A percentile compares a stretch with the other conserved stretches of the same genome.
These are phyloP conservation scores for Oreochromis spilurus DNA, from an alignment of 2,113 vertebrate species.

Conservation along the genomic window DNA sequence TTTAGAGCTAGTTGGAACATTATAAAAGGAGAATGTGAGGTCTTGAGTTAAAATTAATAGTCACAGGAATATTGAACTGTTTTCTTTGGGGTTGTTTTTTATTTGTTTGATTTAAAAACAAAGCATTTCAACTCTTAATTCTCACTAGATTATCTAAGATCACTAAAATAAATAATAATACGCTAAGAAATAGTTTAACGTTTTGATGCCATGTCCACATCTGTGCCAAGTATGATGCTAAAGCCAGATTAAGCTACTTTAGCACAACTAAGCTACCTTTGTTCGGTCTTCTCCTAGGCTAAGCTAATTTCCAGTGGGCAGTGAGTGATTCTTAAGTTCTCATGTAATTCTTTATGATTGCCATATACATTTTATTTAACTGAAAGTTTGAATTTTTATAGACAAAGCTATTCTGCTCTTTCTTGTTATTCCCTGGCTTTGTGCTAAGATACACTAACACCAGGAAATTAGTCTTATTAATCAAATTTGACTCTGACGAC, in stretches of 20 bases:
- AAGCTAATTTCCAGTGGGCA: background rate
- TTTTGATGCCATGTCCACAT: background rate
- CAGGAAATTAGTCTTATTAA: background rate
- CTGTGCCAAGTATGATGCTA: background rate
- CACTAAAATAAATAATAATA: background rate
- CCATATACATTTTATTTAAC: background rate
- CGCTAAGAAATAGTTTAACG: background rate
- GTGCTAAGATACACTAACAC: background rate
- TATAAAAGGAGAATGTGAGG: background rate
- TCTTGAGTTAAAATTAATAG: background rate
- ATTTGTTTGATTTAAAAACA: background rate
- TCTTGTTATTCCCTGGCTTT: background rate
- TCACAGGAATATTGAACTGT: background rate
- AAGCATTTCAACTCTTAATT: background rate
- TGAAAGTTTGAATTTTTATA: background rate
- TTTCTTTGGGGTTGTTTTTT: fast-evolving
- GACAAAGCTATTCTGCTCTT: background rate
- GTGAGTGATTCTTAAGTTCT: background rate
- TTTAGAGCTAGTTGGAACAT: background rate
- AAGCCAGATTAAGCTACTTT: background rate
- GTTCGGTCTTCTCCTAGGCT: background rate
- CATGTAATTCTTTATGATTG: background rate
- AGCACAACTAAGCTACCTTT: background rate
- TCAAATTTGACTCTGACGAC: background rate
- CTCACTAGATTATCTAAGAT: background rate